Evolutionary conservation across 2,113 vertebrate genomes (phyloP), one percentile per base, ranked within the genome.

Genomic region (Paradoxurus hermaphroditus): DNA sequence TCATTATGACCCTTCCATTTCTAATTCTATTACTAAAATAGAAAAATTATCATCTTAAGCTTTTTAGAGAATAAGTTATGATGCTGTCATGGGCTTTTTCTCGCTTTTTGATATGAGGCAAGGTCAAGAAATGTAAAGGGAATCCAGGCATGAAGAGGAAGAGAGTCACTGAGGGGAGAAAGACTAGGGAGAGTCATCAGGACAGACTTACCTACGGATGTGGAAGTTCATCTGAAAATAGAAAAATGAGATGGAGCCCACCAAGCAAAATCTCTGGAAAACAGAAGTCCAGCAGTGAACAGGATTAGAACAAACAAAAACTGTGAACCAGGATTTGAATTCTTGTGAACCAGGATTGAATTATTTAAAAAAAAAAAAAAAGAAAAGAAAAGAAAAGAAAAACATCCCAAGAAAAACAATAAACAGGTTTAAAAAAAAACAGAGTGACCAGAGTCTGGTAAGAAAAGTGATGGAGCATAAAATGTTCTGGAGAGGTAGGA

Each of bases 371-470:
- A 34, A 27, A 13, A 36, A 31, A 44, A n/a, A n/a, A 39, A 5
- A 83, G n/a, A 34, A 88, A 1, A 34, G 27, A 68, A 5, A 65
- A n/a, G n/a, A n/a, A n/a, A n/a, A n/a, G n/a, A n/a, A n/a, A n/a
- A n/a, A n/a, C n/a, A 12, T n/a, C n/a, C 72, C 3, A 62, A n/a
- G n/a, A n/a, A n/a, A n/a, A n/a, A n/a, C n/a, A n/a, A n/a, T n/a
- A n/a, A n/a, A n/a, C n/a, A n/a, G n/a, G n/a, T 51, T 62, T n/a
- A 44, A 34, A 62, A 44, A n/a, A 18, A 56, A 1, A 34, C 18
- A 63, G 12, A 36, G 5, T 63, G 4, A 0, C 1, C 1, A 44
- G 2, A 82, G 7, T 2, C 16, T n/a, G n/a, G 3, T 19, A 18
- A n/a, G 9, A 44, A 86, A 89, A 15, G 19, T 5, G 5, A 62